Base-by-base conservation (phyloP, 2,113 vertebrate genomes). In the Galemys pyrenaicus region DNA sequence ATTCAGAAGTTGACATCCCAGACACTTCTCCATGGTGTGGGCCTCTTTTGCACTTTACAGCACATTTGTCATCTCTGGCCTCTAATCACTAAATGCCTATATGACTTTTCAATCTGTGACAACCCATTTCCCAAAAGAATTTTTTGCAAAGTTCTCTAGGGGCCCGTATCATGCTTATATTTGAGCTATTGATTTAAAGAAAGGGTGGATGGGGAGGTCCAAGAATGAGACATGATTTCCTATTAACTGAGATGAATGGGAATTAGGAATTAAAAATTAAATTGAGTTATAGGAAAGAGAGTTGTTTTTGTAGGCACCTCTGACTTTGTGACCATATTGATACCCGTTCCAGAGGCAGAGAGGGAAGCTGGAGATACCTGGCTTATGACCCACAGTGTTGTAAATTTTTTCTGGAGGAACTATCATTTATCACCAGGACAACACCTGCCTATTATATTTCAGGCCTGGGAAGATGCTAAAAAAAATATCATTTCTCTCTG, bases 401-500 rank as follows among this genome's bases (percentile, higher is more conserved):
- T 75, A 60, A 87, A 79, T 84, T 70, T 84, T 83, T 87, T 41
- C 77, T 6, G 46, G 32, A 84, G 20, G 46, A 94, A 35, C 89
- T 97, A 67, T 84, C 97, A 93, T 94, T 96, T 95, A 82, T 96
- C 93, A 91, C 91, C 71, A 91, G 89, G 62, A 82, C 95, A 79
- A 92, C 4, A 94, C 68, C 94, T 97, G 89, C 84, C 84, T 90
- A 95, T 90, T 95, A 97, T 78, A 70, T 56, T 7, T 37, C 95
- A 94, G 89, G 62, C 49, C 62, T 5, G 60, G 89, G 84, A 94
- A 95, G 97, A 95, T 9, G 83, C 73, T 65, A 32, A 96, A 89
- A 90, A 94, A 89, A 94, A 95, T 95, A 97, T 93, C 44, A 87
- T 94, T 97, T 97, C 88, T 98, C 95, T 95, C 78, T 87, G 97